These are phyloP conservation scores for Porites cylindrica DNA, from an alignment of 92 coral and sea anemone species.

Conservation along the genomic window DNA sequence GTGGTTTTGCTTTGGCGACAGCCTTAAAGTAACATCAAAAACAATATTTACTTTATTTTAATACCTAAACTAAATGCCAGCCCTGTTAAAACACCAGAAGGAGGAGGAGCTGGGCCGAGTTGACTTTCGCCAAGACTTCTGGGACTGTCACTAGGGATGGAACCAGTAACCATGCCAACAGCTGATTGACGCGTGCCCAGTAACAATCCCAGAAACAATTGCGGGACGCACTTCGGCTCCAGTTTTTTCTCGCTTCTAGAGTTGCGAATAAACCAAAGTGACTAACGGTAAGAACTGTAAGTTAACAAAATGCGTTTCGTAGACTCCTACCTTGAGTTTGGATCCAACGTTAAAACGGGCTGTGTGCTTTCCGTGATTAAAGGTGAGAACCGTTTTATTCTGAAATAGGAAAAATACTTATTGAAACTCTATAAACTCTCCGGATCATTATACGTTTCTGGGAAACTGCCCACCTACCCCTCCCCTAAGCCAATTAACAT, in stretches of 20 bases:
- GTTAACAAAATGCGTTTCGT: background rate
- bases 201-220: too few relatives aligned
- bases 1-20: constrained; percentile 79
- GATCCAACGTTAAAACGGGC: constrained; percentile 99
- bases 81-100: background rate
- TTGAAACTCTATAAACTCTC: background rate
- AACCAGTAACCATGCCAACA: too few relatives aligned
- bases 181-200: too few relatives aligned
- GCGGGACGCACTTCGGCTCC: too few relatives aligned
- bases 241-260: too few relatives aligned
- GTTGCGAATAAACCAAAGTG: too few relatives aligned
- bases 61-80: background rate
- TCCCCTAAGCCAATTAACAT: too few relatives aligned
- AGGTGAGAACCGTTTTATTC: constrained; percentile 91
- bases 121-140: too few relatives aligned
- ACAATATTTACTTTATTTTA: background rate
- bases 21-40: constrained; percentile 47
- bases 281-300: background rate
- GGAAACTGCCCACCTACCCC: too few relatives aligned
- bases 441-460: too few relatives aligned
- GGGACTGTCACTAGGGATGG: too few relatives aligned
- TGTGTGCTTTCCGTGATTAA: constrained; percentile 89
- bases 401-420: constrained; percentile 19
- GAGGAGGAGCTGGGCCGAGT: too few relatives aligned
- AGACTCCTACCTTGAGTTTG: constrained; percentile 81